These are phyloP conservation scores for Saccopteryx bilineata DNA, from an alignment of 2,113 vertebrate genomes.

Conservation along the genomic window DNA sequence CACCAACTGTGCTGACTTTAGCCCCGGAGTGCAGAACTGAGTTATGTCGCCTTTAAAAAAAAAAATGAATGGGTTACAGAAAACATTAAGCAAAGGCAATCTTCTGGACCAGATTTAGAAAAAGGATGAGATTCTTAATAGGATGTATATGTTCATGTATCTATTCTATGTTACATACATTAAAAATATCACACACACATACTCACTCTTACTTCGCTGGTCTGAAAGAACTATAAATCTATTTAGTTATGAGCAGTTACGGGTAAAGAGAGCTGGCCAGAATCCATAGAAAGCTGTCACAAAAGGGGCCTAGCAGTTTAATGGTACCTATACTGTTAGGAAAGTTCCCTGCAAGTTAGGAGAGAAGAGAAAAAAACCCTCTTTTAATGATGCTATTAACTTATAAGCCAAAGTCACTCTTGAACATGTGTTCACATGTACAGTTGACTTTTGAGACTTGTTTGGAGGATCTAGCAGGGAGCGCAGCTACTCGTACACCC, in stretches of 20 bases:
- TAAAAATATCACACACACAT: neutral
- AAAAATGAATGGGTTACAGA: neutral
- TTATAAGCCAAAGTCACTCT: neutral
- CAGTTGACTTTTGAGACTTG: no score
- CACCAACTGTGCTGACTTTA: neutral
- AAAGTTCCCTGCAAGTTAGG: neutral
- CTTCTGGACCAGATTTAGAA: neutral
- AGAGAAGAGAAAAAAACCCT: no score
- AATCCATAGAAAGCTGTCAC: neutral
- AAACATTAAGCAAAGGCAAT: neutral
- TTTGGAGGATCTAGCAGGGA: no score
- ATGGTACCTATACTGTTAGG: neutral
- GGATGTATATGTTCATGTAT: no score
- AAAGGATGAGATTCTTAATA: neutral
- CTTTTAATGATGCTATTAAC: neutral
- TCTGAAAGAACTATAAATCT: neutral
- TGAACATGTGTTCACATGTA: rapidly evolving
- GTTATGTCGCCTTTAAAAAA: neutral
- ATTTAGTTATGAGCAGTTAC: no score
- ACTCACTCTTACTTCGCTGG: neutral
- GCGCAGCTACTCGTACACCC: no score
- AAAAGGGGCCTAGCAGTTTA: no score
- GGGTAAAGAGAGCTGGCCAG: neutral
- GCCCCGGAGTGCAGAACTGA: neutral
- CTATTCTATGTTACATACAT: no score